Conservation (phyloP, 2,888 invertebrate species). For the Nephrotoma guestfalica region DNA sequence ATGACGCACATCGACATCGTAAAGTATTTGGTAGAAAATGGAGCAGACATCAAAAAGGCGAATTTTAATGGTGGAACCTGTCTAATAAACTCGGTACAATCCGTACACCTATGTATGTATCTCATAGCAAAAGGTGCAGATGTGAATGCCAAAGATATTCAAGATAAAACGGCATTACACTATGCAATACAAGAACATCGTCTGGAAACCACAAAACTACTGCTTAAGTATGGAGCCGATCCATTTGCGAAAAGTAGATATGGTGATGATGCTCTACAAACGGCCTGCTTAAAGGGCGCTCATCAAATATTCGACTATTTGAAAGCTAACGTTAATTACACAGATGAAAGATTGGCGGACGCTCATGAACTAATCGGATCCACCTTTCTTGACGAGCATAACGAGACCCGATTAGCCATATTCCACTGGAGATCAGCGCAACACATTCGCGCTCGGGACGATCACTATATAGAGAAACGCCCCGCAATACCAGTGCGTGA, state of each 20-base stretch:
- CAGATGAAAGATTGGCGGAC: constrained; percentile 57
- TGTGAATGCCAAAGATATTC: constrained; percentile 77
- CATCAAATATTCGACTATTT: constrained; percentile 57
- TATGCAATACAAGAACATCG: constrained; percentile 82
- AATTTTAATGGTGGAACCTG: constrained; percentile 90
- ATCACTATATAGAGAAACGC: constrained; percentile 33
- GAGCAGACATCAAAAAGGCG: constrained; percentile 68
- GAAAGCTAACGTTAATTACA: constrained; percentile 44
- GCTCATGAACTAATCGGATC: constrained; percentile 78
- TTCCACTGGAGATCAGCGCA: constrained; percentile 70
- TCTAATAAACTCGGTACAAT: constrained; percentile 85
- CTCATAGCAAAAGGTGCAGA: constrained; percentile 65
- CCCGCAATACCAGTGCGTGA: constrained; percentile 39
- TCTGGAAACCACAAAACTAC: constrained; percentile 66
- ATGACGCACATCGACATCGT: constrained; percentile 72
- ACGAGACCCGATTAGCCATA: constrained; percentile 55
- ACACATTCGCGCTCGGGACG: constrained; percentile 37
- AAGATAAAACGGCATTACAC: constrained; percentile 82
- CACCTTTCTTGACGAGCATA: constrained; percentile 77
- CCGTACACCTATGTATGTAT: constrained; percentile 62
- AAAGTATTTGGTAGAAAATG: constrained; percentile 55
- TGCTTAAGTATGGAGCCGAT: constrained; percentile 68
- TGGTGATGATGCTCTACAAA: constrained; percentile 80
- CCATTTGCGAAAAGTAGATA: constrained; percentile 59
- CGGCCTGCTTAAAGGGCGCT: constrained; percentile 69